These are phyloP conservation scores for Sakesphorus luctuosus DNA, from an alignment of 2,113 vertebrate genomes.

Conservation along the genomic window DNA sequence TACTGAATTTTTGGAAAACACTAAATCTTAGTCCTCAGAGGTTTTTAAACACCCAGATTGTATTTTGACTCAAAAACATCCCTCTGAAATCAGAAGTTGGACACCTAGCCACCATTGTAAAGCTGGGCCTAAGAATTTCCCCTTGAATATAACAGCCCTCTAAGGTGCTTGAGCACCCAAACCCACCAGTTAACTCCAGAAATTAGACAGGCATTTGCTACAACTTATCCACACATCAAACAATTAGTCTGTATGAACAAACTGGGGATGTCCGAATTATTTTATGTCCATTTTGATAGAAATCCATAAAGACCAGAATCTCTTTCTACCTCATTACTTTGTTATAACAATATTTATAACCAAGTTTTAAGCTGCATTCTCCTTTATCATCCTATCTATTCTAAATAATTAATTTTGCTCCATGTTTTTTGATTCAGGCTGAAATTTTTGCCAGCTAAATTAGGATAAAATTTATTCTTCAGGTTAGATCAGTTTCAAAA, in stretches of 20 bases:
- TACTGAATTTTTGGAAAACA: neutral
- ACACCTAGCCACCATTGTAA: neutral
- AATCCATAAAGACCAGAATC: neutral
- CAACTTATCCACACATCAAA: neutral
- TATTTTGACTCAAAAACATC: neutral
- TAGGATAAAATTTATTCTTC: neutral
- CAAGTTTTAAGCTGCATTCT: neutral
- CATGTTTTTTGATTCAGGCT: neutral
- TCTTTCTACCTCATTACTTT: neutral
- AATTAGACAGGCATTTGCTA: neutral
- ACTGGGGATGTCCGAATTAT: neutral
- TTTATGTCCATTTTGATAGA: neutral
- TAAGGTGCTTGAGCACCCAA: neutral
- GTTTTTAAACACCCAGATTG: accelerated
- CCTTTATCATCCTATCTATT: neutral
- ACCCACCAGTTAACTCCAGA: neutral
- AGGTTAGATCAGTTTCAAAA: neutral
- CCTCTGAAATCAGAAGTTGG: neutral
- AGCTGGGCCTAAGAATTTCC: neutral
- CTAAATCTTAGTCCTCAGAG: neutral
- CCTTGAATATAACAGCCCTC: neutral
- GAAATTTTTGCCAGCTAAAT: neutral
- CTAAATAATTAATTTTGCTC: neutral
- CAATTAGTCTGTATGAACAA: neutral
- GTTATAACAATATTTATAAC: neutral